Evolutionary conservation across 1,140 invertebrate species (phyloP).

Genomic region (Rhizoglyphus robini): DNA sequence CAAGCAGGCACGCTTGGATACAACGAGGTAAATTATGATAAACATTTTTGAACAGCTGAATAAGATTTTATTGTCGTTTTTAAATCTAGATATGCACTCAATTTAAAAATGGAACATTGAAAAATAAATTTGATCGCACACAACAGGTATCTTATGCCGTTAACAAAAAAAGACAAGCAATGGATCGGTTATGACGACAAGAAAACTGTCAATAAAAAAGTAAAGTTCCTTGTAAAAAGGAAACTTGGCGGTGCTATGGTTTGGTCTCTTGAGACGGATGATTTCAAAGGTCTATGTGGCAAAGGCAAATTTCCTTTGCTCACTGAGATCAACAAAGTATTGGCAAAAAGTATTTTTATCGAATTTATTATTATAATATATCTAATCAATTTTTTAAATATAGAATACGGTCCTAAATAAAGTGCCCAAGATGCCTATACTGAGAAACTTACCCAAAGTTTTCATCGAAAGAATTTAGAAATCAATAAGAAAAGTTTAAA

Average conservation of each 20-base stretch:
- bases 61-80: too few relatives aligned
- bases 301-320: slow-evolving; percentile 30
- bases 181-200: slow-evolving; percentile 68
- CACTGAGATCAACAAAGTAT: slow-evolving; percentile 23
- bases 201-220: slow-evolving; percentile 27
- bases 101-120: background rate
- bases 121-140: slow-evolving; percentile 25
- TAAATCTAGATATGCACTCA: slow-evolving; percentile 19
- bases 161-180: slow-evolving; percentile 41
- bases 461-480: too few relatives aligned
- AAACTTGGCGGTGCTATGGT: slow-evolving; percentile 45
- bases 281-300: slow-evolving; percentile 32
- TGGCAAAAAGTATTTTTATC: too few relatives aligned
- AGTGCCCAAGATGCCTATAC: too few relatives aligned
- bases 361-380: too few relatives aligned
- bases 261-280: slow-evolving; percentile 45
- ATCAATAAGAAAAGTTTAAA: too few relatives aligned
- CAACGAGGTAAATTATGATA: too few relatives aligned
- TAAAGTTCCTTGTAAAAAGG: slow-evolving; percentile 30
- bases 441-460: too few relatives aligned
- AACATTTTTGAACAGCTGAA: too few relatives aligned
- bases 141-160: slow-evolving; percentile 49
- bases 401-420: too few relatives aligned
- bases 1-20: slow-evolving; percentile 34
- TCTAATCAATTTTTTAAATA: too few relatives aligned